phyloP scores from a whole-genome alignment of 2,797 vertebrate species.

The Malacoctenus gilli region DNA sequence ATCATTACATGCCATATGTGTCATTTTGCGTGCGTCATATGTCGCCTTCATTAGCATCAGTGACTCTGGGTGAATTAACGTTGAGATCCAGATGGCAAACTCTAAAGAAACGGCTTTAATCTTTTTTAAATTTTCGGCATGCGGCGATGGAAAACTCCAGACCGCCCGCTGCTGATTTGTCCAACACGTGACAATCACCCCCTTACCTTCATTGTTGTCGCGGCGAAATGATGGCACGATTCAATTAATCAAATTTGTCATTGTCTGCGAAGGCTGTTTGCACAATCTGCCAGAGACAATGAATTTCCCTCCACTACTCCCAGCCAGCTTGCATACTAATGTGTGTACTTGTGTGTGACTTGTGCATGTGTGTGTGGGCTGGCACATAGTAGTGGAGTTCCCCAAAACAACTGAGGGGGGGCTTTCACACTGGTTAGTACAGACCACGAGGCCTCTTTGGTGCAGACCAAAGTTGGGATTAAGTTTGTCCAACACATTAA shows the following conservation, averaged over 20 bases:
- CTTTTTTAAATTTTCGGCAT: constrained; percentile 25
- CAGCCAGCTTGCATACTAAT: constrained; percentile 30
- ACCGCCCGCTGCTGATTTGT: constrained; percentile 19
- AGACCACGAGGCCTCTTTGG: too few relatives aligned
- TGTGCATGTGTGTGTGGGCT: constrained; percentile 1
- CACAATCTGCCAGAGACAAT: constrained; percentile 50
- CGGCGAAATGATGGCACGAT: constrained; percentile 41
- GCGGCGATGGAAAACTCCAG: constrained; percentile 8
- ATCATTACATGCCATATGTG: constrained; percentile 5
- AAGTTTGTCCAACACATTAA: too few relatives aligned
- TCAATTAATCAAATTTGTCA: constrained; percentile 67
- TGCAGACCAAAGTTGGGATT: too few relatives aligned
- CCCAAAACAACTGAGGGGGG: background rate
- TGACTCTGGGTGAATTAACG: constrained; percentile 3
- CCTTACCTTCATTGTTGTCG: constrained; percentile 7
- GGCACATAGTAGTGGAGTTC: background rate
- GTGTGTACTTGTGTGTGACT: constrained; percentile 1
- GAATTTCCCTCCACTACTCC: constrained; percentile 38
- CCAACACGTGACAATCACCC: constrained; percentile 31
- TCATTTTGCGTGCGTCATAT: constrained; percentile 4
- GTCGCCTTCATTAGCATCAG: constrained; percentile 19
- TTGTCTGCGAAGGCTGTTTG: constrained; percentile 54
- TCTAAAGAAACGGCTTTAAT: constrained; percentile 31
- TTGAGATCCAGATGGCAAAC: constrained; percentile 36
- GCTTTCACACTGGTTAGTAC: too few relatives aligned